Percentiles rank a stretch among this genome's conserved stretches.
Conservation (phyloP, 2,888 invertebrate species). For the Sceliomorpha sp. region DNA sequence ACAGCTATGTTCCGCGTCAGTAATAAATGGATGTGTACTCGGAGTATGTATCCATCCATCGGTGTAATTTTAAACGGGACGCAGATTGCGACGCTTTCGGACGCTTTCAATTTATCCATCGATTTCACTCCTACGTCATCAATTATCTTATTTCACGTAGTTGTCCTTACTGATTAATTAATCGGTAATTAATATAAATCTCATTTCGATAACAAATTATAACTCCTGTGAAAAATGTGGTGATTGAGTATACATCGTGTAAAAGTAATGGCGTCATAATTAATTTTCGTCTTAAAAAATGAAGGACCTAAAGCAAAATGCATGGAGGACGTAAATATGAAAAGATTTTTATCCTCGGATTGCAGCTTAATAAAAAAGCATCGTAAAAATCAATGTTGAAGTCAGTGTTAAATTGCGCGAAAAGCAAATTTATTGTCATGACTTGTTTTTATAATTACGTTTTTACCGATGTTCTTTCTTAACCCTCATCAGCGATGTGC, state of each 20-base stretch:
- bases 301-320: constrained; percentile 43
- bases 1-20: constrained; percentile 62
- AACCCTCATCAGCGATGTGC: constrained; percentile 58
- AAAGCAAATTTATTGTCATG: constrained; percentile 53
- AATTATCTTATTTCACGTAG: constrained; percentile 7
- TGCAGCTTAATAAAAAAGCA: constrained; percentile 48
- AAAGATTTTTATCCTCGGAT: constrained; percentile 40
- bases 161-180: no score
- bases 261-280: constrained; percentile 23
- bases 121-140: constrained; percentile 56
- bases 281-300: constrained; percentile 45
- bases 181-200: no score
- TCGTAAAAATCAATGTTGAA: constrained; percentile 49
- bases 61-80: constrained; percentile 61
- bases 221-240: constrained; percentile 31
- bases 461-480: constrained; percentile 47
- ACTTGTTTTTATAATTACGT: constrained; percentile 60
- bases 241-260: constrained; percentile 21
- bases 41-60: constrained; percentile 66
- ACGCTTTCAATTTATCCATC: constrained; percentile 69
- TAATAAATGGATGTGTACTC: constrained; percentile 69
- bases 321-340: constrained; percentile 52
- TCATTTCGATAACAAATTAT: no score
- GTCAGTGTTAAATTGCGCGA: constrained; percentile 54
- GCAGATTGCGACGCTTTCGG: constrained; percentile 64